Percentiles rank a stretch among this genome's conserved stretches.
These are phyloP conservation scores for Chymomyza procnemis DNA, from an alignment of 2,888 invertebrate genomes.

Conservation along the genomic window DNA sequence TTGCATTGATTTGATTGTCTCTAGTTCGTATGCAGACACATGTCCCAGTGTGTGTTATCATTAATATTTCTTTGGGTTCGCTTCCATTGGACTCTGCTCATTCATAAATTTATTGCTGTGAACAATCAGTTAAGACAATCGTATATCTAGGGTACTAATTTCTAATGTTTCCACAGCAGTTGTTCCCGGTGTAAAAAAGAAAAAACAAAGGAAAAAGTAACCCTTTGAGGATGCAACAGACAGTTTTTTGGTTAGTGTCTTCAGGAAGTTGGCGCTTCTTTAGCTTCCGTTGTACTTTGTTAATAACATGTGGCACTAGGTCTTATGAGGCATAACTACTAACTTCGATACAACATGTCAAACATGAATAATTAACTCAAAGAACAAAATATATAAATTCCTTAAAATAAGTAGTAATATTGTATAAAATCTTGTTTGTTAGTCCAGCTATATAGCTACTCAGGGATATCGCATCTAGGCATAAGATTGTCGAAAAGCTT, in stretches of 20 bases:
- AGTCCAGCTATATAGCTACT: no score
- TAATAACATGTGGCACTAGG: neutral
- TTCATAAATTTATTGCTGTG: constrained; percentile 60
- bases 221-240: constrained; percentile 53
- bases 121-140: constrained; percentile 73
- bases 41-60: constrained; percentile 53
- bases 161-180: constrained; percentile 53
- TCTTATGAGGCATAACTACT: neutral
- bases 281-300: neutral
- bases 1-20: constrained; percentile 52
- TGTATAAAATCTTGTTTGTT: no score
- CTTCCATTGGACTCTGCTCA: constrained; percentile 23
- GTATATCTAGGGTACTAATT: constrained; percentile 72
- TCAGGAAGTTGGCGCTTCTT: neutral
- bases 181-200: neutral
- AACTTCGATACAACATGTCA: no score
- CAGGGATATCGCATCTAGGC: no score
- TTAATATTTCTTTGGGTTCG: constrained; percentile 57
- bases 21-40: constrained; percentile 38
- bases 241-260: constrained; percentile 43
- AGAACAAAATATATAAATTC: no score
- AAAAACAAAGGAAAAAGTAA: neutral
- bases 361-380: no score
- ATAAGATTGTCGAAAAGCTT: no score
- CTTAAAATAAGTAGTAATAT: no score